Evolutionary conservation across 1,140 invertebrate genomes (phyloP), one percentile per base, ranked within the genome.

Genomic region (Sycobia sp.): DNA sequence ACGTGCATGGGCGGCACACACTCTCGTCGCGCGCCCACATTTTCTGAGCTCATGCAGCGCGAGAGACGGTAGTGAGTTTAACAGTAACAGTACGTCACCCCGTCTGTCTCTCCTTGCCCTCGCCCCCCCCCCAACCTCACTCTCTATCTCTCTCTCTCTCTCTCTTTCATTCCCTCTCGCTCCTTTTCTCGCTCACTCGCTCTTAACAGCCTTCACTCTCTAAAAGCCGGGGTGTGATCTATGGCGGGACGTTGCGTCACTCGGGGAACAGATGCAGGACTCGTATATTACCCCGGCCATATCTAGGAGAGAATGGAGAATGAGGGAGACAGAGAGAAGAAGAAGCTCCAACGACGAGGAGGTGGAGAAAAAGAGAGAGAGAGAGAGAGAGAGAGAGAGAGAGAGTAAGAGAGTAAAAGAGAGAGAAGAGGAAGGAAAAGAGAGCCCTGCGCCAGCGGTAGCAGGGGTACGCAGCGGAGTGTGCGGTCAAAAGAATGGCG

Each of bases 231-330:
- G 72, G 71, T 74, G 76, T 80, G 78, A 78, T 80, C 75, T 82
- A 81, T 81, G 75, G 77, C 78, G 74, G 76, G 74, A 80, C 78
- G 78, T 82, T 82, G 77, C 80, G 78, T 82, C 78, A 80, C 76
- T 79, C 75, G 74, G 74, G 73, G 77, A 82, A 80, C 79, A 82
- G 78, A 82, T 81, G 80, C 78, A 81, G 76, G 73, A 76, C 77
- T 81, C 77, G 77, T 82, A 82, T 82, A 81, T 82, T 82, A 80
- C 75, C 76, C 44, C 74, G 67, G 69, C 66, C 73, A 73, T 77
- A 74, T 76, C 76, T 73, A 76, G 75, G 71, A 76, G 74, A 70
- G 69, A 60, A 67, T 53, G 29, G 50, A 34, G 46, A 43, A 20
- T 3, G 53, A 34, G 43, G 23, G 55, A 49, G 43, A 18, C 50